Conservation (phyloP, 2,797 vertebrate genomes). For the Lemur catta region DNA sequence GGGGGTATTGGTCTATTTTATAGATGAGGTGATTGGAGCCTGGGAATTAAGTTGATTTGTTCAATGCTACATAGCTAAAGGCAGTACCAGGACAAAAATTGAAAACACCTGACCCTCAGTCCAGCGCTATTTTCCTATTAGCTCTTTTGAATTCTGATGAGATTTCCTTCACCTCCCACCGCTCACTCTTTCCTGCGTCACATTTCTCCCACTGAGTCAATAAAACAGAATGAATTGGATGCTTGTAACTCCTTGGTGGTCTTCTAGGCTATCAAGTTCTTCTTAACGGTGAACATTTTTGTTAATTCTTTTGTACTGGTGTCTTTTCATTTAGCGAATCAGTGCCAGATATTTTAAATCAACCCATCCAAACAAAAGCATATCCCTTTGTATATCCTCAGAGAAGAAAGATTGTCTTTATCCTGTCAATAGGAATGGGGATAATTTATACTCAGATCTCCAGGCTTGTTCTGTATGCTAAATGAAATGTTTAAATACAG, state of each 20-base stretch:
- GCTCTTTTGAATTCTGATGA: background rate
- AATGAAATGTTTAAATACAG: background rate
- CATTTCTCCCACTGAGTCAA: background rate
- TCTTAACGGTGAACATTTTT: background rate
- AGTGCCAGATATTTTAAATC: background rate
- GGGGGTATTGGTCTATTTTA: background rate
- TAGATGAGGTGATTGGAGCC: background rate
- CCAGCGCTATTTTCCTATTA: background rate
- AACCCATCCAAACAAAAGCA: background rate
- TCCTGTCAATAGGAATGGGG: background rate
- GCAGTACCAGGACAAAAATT: background rate
- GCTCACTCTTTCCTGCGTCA: background rate
- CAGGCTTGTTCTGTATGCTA: background rate
- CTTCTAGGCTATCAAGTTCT: background rate
- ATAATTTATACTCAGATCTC: background rate
- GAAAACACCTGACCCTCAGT: background rate
- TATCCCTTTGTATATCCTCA: background rate
- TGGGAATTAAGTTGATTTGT: background rate
- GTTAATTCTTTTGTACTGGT: background rate
- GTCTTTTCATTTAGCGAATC: background rate
- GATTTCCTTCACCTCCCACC: background rate
- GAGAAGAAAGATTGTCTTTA: background rate
- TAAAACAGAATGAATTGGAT: background rate
- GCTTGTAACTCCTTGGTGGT: fast-evolving
- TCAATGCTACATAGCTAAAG: background rate